Conservation (phyloP, 92 coral and sea anemone genomes). For the Phenganax marumi region DNA sequence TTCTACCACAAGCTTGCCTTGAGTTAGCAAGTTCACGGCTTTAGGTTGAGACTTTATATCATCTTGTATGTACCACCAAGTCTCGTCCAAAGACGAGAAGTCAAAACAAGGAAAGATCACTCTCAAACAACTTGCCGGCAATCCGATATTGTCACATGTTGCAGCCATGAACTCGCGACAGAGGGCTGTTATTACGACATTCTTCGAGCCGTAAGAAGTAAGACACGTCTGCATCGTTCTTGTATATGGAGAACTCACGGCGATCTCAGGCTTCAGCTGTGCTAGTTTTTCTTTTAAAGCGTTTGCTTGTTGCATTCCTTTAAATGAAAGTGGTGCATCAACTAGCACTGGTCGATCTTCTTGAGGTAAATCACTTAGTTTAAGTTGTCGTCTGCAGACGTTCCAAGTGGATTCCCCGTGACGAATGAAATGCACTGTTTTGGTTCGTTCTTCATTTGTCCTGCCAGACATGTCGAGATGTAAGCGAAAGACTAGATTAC, state of each 20-base stretch:
- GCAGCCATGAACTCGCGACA: slow-evolving; percentile 57
- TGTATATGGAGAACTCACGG: slow-evolving; percentile 50
- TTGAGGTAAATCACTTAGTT: slow-evolving; percentile 16
- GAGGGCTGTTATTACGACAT: slow-evolving; percentile 45
- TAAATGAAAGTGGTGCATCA: slow-evolving; percentile 54
- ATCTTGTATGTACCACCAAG: slow-evolving; percentile 61
- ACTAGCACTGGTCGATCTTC: slow-evolving; percentile 50
- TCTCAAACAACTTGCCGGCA: slow-evolving; percentile 46
- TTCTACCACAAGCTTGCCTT: slow-evolving; percentile 46
- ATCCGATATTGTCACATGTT: slow-evolving; percentile 49
- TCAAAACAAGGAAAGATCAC: slow-evolving; percentile 44
- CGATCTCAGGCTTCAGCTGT: slow-evolving; percentile 40
- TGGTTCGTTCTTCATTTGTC: background rate
- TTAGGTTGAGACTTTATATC: slow-evolving; percentile 37
- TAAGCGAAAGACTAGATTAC: background rate
- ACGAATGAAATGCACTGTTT: slow-evolving; percentile 55
- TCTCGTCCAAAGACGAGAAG: slow-evolving; percentile 50
- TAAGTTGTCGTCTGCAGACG: slow-evolving; percentile 44
- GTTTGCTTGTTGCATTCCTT: slow-evolving; percentile 52
- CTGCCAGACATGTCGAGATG: slow-evolving; percentile 19
- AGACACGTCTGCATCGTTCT: slow-evolving; percentile 56
- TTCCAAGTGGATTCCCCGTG: slow-evolving; percentile 62
- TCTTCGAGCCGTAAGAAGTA: slow-evolving; percentile 41
- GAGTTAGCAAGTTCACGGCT: slow-evolving; percentile 40
- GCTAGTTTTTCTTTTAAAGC: slow-evolving; percentile 31